These are phyloP conservation scores for Darevskia mixta DNA, from an alignment of 2,797 vertebrate species.

Conservation along the genomic window DNA sequence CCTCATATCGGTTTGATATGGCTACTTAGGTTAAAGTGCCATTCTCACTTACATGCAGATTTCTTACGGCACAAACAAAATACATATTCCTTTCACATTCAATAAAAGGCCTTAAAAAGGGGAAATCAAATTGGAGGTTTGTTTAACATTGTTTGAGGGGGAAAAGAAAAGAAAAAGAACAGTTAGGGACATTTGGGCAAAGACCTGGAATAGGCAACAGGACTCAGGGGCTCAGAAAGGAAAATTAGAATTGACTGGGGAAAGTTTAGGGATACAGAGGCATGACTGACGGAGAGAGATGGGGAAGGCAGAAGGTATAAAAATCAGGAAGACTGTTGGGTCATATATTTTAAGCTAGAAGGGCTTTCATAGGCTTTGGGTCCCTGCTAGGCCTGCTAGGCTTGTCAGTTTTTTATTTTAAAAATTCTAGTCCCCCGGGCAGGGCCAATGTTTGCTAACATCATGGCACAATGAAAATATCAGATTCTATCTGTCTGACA, in stretches of 20 bases:
- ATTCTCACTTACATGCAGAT: slow-evolving; percentile 27
- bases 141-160: slow-evolving; percentile 33
- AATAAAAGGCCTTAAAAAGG: slow-evolving; percentile 15
- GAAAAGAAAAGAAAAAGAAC: not conserved
- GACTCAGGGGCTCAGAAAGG: not conserved
- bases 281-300: not conserved
- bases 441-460: not conserved
- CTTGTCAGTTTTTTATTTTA: not conserved
- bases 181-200: not conserved
- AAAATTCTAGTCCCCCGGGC: not conserved
- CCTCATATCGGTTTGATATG: not conserved
- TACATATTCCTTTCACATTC: slow-evolving; percentile 30
- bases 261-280: not conserved
- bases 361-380: not conserved
- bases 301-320: not conserved
- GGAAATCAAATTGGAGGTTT: slow-evolving; percentile 26
- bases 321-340: not conserved
- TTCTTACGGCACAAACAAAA: not conserved
- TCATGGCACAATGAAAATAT: too few species aligned
- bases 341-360: not conserved
- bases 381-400: not conserved
- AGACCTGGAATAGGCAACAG: not conserved
- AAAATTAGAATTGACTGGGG: slow-evolving; percentile 1
- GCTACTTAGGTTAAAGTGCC: slow-evolving; percentile 21
- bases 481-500: too few species aligned